These are phyloP conservation scores for Euproctis similis DNA, from an alignment of 2,888 invertebrate species.

Conservation along the genomic window DNA sequence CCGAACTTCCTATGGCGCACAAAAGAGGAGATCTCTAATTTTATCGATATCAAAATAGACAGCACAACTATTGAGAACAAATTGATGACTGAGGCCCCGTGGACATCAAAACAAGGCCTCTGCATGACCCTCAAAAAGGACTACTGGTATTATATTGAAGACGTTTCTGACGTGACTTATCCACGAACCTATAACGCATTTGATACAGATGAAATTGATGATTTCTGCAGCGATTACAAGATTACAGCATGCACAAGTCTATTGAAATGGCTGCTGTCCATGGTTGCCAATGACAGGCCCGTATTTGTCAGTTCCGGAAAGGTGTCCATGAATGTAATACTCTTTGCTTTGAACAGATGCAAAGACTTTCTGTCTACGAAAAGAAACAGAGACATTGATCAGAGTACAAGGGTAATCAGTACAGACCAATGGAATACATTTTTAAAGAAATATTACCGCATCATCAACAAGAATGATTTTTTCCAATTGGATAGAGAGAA, in stretches of 20 bases:
- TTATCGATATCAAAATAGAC: conserved; percentile 38
- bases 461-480: conserved; percentile 75
- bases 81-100: conserved; percentile 48
- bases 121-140: conserved; percentile 75
- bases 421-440: conserved; percentile 81
- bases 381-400: conserved; percentile 81
- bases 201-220: conserved; percentile 72
- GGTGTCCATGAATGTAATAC: conserved; percentile 73
- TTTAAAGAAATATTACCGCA: conserved; percentile 78
- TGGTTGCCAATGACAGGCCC: conserved; percentile 49
- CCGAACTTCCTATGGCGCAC: conserved; percentile 60
- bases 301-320: conserved; percentile 70
- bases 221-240: conserved; percentile 83
- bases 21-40: conserved; percentile 26
- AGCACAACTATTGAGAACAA: conserved; percentile 48
- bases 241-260: conserved; percentile 86
- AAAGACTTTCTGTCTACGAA: conserved; percentile 77
- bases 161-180: conserved; percentile 78
- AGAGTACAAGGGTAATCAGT: conserved; percentile 41
- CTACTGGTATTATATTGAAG: conserved; percentile 79
- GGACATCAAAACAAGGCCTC: conserved; percentile 65
- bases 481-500: conserved; percentile 56
- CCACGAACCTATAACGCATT: conserved; percentile 83
- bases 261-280: conserved; percentile 75
- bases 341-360: conserved; percentile 83